Base-by-base conservation (phyloP, 2,797 vertebrate genomes). In the Podargus strigoides region DNA sequence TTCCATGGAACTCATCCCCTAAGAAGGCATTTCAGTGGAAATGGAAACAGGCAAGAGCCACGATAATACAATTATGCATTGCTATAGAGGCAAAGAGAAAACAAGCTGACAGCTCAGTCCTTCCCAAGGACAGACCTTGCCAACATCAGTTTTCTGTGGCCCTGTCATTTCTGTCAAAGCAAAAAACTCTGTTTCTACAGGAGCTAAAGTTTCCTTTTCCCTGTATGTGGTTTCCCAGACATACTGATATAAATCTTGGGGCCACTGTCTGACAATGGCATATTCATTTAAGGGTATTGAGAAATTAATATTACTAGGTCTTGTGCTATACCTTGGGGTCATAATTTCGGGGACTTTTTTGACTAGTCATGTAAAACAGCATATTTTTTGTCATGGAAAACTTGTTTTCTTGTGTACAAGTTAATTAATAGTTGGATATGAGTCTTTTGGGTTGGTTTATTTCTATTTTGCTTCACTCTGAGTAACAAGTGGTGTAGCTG, bases 341-440 rank as follows among this genome's bases (percentile, higher is more conserved):
- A 59, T 28, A 67, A 30, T 44, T 60, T 24, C 19, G 60, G 34
- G 3, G 82, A 41, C 7, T 37, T 79, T 93, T 89, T 79, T 55
- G 15, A 72, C 6, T 39, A 37, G 3, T 4, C 14, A 12, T 14
- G 3, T 28, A 52, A 58, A 10, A 58, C 5, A 58, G 0, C 4
- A 2, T 27, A 26, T 23, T 27, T 79, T 62, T 50, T 50, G 2
- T 56, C 14, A 39, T 24, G 23, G 14, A 37, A 59, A 55, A 24
- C 0, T 4, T 53, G 8, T 46, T 89, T 58, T 64, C 12, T 46
- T 37, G 6, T 5, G 34, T 7, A 42, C 7, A 59, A 42, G 2
- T 30, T 80, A 62, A 46, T 49, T 78, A 66, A 56, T 6, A 37
- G 18, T 34, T 60, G 21, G 11, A 44, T 39, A 39, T 15, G 11